Percentiles rank a stretch among this genome's conserved stretches.
phyloP scores from a whole-genome alignment of 2,797 vertebrate genomes.

The Craterocephalus amniculus region DNA sequence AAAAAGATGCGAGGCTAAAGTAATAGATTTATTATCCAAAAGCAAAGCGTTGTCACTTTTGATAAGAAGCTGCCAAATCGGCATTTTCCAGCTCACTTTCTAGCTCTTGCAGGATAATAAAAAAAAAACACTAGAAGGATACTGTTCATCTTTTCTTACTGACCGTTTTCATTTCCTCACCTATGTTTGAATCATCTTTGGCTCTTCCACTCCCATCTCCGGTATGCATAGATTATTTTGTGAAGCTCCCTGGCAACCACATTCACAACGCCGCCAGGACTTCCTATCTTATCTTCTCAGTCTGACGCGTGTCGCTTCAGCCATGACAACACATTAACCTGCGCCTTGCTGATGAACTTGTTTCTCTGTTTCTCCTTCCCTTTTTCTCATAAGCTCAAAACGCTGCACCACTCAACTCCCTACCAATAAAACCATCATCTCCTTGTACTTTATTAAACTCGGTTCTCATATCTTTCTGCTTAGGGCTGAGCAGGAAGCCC shows the following conservation, averaged over 20 bases:
- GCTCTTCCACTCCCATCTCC: slow-evolving; percentile 38
- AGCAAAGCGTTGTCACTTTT: slow-evolving; percentile 24
- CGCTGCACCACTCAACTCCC: slow-evolving; percentile 12
- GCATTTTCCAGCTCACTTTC: slow-evolving; percentile 27
- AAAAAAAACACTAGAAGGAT: slow-evolving; percentile 46
- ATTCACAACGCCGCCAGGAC: slow-evolving; percentile 18
- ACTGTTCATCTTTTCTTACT: slow-evolving; percentile 34
- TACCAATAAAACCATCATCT: not conserved
- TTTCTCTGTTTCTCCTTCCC: slow-evolving; percentile 6
- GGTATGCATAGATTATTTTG: slow-evolving; percentile 48
- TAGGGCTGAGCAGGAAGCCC: slow-evolving; percentile 16
- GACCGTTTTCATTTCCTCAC: slow-evolving; percentile 70
- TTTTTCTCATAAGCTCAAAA: not conserved
- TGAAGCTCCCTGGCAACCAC: slow-evolving; percentile 49
- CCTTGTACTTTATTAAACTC: slow-evolving; percentile 17
- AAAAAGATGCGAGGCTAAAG: slow-evolving; percentile 2
- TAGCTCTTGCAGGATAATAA: slow-evolving; percentile 35
- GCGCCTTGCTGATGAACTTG: slow-evolving; percentile 19
- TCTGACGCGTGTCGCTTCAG: slow-evolving; percentile 40
- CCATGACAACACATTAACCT: slow-evolving; percentile 62
- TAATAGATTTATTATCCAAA: slow-evolving; percentile 35
- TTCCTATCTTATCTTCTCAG: slow-evolving; percentile 54
- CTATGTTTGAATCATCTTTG: slow-evolving; percentile 55
- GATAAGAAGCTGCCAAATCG: slow-evolving; percentile 36
- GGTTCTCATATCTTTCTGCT: not conserved